phyloP scores from a whole-genome alignment of 2,888 invertebrate genomes.

The Coenonympha glycerion region DNA sequence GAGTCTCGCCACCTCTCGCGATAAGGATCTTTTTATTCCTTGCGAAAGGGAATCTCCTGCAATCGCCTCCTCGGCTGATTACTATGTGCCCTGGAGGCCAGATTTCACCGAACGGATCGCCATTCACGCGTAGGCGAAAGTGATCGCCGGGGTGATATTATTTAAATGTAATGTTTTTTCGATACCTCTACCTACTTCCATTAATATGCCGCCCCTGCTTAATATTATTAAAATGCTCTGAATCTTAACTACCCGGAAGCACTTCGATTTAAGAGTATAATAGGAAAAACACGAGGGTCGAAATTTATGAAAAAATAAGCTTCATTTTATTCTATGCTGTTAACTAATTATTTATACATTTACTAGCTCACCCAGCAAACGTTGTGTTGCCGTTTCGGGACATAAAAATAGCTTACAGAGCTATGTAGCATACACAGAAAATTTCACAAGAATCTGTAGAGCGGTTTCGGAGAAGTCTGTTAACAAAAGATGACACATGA shows the following conservation, averaged over 20 bases:
- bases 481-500: no score
- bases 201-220: conserved; percentile 32
- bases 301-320: neutral
- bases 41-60: conserved; percentile 62
- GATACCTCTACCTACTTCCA: conserved; percentile 62
- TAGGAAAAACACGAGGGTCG: neutral
- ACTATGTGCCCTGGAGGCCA: conserved; percentile 68
- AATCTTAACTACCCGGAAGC: conserved; percentile 18
- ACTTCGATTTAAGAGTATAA: conserved; percentile 7
- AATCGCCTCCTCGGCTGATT: conserved; percentile 66
- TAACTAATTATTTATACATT: no score
- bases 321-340: neutral
- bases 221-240: conserved; percentile 31
- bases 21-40: conserved; percentile 70
- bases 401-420: no score
- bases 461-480: no score
- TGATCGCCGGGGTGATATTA: conserved; percentile 74
- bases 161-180: conserved; percentile 75
- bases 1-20: conserved; percentile 58
- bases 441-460: no score
- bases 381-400: no score
- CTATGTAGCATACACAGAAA: no score
- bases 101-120: conserved; percentile 68
- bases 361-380: no score
- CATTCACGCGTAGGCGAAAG: conserved; percentile 64